Evolutionary conservation across 2,113 vertebrate species (phyloP).

Genomic region (Bungarus multicinctus): DNA sequence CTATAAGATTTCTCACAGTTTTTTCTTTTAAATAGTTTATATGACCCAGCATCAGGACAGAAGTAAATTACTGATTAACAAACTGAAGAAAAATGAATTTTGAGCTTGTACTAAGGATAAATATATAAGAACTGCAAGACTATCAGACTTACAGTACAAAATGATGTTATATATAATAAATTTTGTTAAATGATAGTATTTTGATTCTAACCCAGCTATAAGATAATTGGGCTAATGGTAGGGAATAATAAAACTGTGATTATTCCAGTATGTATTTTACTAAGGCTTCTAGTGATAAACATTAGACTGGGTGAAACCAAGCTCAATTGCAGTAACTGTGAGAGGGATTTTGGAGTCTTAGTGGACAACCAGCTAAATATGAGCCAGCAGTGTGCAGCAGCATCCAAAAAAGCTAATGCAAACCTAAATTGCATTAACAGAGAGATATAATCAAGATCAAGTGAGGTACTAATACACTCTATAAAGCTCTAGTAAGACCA

Average conservation of each 20-base stretch:
- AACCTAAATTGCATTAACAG: no score
- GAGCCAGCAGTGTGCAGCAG: no score
- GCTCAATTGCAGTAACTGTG: no score
- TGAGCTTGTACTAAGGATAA: neutral
- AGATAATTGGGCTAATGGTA: neutral
- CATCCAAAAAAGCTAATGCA: no score
- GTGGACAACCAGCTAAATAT: no score
- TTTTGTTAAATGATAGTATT: neutral
- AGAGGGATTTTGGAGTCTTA: no score
- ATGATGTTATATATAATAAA: neutral
- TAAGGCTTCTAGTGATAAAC: neutral
- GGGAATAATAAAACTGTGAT: neutral
- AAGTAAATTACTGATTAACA: neutral
- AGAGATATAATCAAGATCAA: no score
- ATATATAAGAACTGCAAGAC: neutral
- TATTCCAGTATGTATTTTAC: neutral
- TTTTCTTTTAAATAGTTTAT: constrained; percentile 14
- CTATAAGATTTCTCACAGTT: constrained; percentile 25
- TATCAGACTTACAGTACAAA: neutral
- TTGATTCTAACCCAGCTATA: neutral
- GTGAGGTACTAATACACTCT: no score
- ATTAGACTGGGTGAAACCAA: no score
- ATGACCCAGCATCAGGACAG: constrained; percentile 10
- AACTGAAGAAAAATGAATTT: neutral
- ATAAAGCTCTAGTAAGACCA: no score